Base-by-base conservation (phyloP, 2,113 vertebrate species). In the Scomber scombrus region DNA sequence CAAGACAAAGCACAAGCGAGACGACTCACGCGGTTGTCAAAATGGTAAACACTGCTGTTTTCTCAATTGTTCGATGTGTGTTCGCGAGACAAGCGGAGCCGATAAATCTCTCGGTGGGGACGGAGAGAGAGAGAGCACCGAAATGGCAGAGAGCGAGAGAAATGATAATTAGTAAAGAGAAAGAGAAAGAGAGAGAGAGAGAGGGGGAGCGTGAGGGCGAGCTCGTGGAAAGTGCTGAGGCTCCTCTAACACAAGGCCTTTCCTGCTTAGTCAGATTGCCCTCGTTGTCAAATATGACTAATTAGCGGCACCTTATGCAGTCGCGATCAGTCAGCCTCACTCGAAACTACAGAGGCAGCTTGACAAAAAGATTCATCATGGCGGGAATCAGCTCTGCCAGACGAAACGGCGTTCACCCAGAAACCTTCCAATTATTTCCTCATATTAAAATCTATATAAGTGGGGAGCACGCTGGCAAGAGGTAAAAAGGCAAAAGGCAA, bases 51-150 rank as follows among this genome's bases (percentile, higher is more conserved):
- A 34, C 50, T 8, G 52, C 58, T 23, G 70, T 82, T 84, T 87
- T 84, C 54, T 75, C 75, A 75, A 81, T 76, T 71, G 78, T 49
- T 57, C 14, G 2, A 26, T 57, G 78, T 73, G 70, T 58, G 40
- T 71, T 84, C 69, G 56, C 7, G 18, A 50, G 61, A 45, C 3
- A 14, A 71, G n/a, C 10, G 58, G 19, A 70, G 60, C 14, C 78
- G 57, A 75, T 89, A 80, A 65, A 86, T 88, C 86, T 85, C 64
- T 12, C 46, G 26, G 64, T 26, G 23, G 52, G 49, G 67, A 81
- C 58, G 78, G 58, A 82, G 72, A 26, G 19, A 63, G n/a, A n/a
- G 60, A 63, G 55, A 66, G 51, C 52, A 50, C 57, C 46, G 31
- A 75, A 87, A 73, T 75, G 69, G 77, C 40, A 69, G 60, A 51